phyloP scores from a whole-genome alignment of 2,888 invertebrate species.

The Volucella zonaria region DNA sequence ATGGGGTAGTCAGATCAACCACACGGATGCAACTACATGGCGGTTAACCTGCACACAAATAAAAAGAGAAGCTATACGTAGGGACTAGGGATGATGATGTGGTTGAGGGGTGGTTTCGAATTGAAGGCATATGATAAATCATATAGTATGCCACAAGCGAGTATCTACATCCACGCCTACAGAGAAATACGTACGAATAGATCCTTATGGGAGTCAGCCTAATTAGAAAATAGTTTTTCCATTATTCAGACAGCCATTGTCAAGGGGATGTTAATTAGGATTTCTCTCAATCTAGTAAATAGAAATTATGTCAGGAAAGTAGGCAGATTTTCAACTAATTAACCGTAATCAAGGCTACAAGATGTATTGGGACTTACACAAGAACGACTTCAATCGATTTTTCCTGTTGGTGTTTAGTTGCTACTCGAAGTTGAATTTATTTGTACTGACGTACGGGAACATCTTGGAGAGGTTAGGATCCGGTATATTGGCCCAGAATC shows the following conservation, averaged over 20 bases:
- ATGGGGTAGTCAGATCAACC: conserved; percentile 32
- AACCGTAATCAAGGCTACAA: background rate
- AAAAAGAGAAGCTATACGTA: conserved; percentile 1
- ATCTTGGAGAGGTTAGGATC: too few species aligned
- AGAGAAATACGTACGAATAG: too few species aligned
- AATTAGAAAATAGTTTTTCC: conserved; percentile 21
- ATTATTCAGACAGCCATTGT: conserved; percentile 9
- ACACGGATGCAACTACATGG: conserved; percentile 16
- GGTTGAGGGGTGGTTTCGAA: background rate
- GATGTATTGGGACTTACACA: too few species aligned
- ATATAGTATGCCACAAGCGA: background rate
- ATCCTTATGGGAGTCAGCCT: conserved; percentile 9
- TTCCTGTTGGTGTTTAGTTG: too few species aligned
- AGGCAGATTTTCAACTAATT: background rate
- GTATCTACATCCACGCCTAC: too few species aligned
- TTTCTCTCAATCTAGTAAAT: too few species aligned
- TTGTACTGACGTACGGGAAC: too few species aligned
- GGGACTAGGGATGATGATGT: conserved; percentile 5
- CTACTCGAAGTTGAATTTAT: too few species aligned
- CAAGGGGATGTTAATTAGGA: conserved; percentile 25
- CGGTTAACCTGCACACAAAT: background rate
- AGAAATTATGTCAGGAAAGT: conserved; percentile 24
- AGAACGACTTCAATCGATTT: too few species aligned
- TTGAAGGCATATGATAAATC: background rate
- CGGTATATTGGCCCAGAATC: too few species aligned